These are phyloP conservation scores for Ormia ochracea DNA, from an alignment of 2,888 invertebrate genomes.

Conservation along the genomic window DNA sequence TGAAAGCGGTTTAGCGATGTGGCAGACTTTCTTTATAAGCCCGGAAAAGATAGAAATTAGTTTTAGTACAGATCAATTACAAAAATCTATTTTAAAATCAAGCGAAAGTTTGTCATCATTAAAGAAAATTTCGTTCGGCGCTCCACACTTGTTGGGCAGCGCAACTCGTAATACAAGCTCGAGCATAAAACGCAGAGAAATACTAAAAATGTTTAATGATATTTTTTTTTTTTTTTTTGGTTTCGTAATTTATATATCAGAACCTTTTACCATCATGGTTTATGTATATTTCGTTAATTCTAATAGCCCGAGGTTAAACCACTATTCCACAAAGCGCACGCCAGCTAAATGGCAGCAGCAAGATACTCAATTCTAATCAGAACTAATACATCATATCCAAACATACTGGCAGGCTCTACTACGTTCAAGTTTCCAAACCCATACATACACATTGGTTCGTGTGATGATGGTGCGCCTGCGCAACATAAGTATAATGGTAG, in stretches of 20 bases:
- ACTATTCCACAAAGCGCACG: conserved; percentile 39
- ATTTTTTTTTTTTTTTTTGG: not conserved
- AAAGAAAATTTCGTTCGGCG: conserved; percentile 14
- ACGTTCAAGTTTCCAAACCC: not conserved
- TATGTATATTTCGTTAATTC: conserved; percentile 45
- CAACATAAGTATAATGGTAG: conserved; percentile 37
- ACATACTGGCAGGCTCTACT: conserved; percentile 5
- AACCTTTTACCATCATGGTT: not conserved
- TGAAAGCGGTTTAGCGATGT: not conserved
- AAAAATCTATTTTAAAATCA: conserved; percentile 47
- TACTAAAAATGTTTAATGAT: not conserved
- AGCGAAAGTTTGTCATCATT: conserved; percentile 61
- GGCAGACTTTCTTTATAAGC: not conserved
- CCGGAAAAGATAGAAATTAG: conserved; percentile 27
- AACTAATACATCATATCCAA: conserved; percentile 65
- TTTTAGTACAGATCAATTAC: conserved; percentile 51
- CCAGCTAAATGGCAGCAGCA: conserved; percentile 10
- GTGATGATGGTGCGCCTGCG: conserved; percentile 34
- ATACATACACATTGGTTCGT: too few species aligned
- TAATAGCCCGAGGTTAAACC: conserved; percentile 60
- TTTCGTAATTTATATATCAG: too few species aligned
- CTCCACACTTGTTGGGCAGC: conserved; percentile 18
- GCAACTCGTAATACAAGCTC: not conserved
- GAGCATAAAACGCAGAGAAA: conserved; percentile 1
- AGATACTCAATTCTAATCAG: conserved; percentile 64